Percentiles rank a stretch among this genome's conserved stretches.
phyloP scores from a whole-genome alignment of 2,113 vertebrate genomes.

The Poecile atricapillus region DNA sequence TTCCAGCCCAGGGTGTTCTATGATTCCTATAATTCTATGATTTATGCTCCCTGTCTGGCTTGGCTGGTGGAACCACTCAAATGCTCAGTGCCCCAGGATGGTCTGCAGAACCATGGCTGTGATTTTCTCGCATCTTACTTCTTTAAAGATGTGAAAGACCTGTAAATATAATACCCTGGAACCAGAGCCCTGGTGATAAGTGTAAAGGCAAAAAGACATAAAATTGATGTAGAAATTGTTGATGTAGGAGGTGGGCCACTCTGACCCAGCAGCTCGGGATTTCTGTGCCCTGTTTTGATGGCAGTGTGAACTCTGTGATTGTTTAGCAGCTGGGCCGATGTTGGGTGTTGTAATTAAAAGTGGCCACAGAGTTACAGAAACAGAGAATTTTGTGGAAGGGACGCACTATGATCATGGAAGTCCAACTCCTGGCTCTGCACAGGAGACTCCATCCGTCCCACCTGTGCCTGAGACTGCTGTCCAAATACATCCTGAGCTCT shows the following conservation, averaged over 20 bases:
- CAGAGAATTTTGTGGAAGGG: not conserved
- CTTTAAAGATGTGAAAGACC: not conserved
- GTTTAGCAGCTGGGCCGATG: not conserved
- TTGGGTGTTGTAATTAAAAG: not conserved
- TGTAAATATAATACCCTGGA: not conserved
- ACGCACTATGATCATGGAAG: fast-evolving
- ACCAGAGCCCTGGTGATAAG: not conserved
- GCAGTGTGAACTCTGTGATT: not conserved
- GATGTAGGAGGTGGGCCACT: not conserved
- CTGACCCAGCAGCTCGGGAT: not conserved
- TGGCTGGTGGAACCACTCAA: not conserved
- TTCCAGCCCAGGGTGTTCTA: not conserved
- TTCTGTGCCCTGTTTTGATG: fast-evolving
- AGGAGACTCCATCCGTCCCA: not conserved
- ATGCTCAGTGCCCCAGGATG: not conserved
- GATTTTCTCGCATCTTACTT: fast-evolving
- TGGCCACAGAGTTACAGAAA: not conserved
- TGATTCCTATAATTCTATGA: not conserved
- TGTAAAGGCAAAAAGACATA: not conserved
- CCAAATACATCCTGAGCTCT: not conserved
- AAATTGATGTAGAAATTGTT: not conserved
- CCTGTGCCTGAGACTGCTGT: not conserved
- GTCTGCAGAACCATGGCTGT: not conserved
- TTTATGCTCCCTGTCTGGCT: not conserved
- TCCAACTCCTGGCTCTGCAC: not conserved